phyloP scores from a whole-genome alignment of 2,113 vertebrate species.

The Halichoeres trimaculatus region DNA sequence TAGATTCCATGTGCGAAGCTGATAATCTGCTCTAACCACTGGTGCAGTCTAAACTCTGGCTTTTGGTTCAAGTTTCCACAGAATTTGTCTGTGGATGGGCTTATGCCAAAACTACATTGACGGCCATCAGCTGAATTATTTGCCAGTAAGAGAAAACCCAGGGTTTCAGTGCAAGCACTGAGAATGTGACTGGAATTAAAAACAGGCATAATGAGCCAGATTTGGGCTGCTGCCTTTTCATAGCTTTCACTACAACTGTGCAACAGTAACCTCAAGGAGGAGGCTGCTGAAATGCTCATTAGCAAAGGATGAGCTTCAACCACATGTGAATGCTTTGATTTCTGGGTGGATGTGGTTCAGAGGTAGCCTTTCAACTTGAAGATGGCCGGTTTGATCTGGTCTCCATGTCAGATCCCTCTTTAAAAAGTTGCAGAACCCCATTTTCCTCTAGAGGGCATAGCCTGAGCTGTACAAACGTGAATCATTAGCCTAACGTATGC shows the following conservation, averaged over 20 bases:
- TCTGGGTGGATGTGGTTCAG: background rate
- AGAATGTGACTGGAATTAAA: conserved; percentile 57
- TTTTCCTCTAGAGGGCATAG: too few relatives aligned
- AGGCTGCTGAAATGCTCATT: background rate
- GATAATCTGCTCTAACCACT: background rate
- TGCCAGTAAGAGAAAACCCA: conserved; percentile 18
- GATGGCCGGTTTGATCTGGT: too few relatives aligned
- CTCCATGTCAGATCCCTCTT: too few relatives aligned
- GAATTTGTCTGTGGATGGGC: too few relatives aligned
- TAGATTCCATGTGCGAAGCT: too few relatives aligned
- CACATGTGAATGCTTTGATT: background rate
- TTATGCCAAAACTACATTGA: too few relatives aligned
- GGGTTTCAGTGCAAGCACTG: conserved; percentile 15
- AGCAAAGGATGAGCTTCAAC: background rate
- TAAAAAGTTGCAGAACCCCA: too few relatives aligned
- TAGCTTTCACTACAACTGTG: background rate
- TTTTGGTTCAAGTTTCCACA: too few relatives aligned
- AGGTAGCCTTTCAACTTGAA: too few relatives aligned
- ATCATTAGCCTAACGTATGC: too few relatives aligned
- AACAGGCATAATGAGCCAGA: conserved; percentile 41
- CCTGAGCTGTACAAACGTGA: too few relatives aligned
- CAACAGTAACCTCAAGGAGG: background rate
- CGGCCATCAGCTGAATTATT: background rate
- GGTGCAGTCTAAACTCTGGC: background rate
- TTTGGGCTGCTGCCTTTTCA: background rate